Base-by-base conservation (phyloP, 2,888 invertebrate species). In the Hipparchia semele region DNA sequence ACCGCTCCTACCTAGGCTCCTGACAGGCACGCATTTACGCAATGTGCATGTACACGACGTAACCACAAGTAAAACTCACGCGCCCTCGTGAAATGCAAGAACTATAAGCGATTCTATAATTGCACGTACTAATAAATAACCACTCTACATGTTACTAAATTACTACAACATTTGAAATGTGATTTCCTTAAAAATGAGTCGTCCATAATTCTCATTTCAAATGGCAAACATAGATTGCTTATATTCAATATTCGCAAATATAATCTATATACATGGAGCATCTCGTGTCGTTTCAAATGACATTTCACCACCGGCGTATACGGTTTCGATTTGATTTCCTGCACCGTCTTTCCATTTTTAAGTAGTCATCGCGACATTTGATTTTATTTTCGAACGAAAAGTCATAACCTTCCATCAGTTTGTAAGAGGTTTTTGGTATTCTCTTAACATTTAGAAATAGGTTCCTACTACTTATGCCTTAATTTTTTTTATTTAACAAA, bases 291-390 rank as follows among this genome's bases (percentile, higher is more conserved):
- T 76, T 78, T 79, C 80, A 82, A 84, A 81, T 83, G 85, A 86
- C 84, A 87, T 89, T 89, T 88, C 83, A 80, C 77, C 82, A 79
- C 78, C 82, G 82, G 77, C 86, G 82, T 84, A 86, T 86, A 85
- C 84, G 86, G 82, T 87, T 86, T 86, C 90, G 86, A 90, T 89
- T 90, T 86, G 88, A 89, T 90, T 90, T 88, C 86, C 84, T 83
- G 81, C 84, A 83, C 75, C 81, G 79, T 80, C 82, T 84, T 89
- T 88, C 79, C 87, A 88, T 89, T 89, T 90, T 90, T 90, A 90
- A 90, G 85, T 89, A 90, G 90, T 90, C 90, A 90, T 90, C 87
- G 86, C 83, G 82, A 85, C 79, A 83, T 82, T 82, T 83, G 84
- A 90, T 89, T 88, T 85, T 84, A 77, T 75, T 77, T 77, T 75